phyloP scores from a whole-genome alignment of 2,113 vertebrate species.

The Erythrocercus mccallii region DNA sequence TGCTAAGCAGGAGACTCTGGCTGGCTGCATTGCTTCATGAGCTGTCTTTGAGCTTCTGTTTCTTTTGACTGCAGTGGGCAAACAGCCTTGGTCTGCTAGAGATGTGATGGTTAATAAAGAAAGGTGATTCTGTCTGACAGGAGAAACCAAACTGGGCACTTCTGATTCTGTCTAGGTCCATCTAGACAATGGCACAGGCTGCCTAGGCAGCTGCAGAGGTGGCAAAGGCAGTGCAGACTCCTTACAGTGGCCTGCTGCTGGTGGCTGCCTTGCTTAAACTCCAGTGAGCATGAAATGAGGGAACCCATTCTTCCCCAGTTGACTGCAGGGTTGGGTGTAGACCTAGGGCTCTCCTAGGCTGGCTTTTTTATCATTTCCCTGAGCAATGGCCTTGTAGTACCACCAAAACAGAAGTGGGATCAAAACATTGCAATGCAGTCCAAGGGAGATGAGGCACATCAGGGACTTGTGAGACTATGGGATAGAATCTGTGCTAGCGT shows the following conservation, averaged over 20 bases:
- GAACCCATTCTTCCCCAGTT: background rate
- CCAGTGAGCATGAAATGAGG: background rate
- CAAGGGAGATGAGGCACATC: background rate
- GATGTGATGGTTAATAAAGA: background rate
- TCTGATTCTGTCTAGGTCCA: background rate
- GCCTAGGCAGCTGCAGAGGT: background rate
- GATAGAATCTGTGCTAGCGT: background rate
- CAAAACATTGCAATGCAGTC: background rate
- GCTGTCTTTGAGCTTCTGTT: background rate
- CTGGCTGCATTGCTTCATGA: accelerated
- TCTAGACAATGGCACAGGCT: background rate
- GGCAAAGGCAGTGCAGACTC: background rate
- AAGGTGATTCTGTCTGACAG: background rate
- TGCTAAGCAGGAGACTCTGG: background rate
- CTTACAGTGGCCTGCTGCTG: background rate
- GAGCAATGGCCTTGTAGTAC: background rate
- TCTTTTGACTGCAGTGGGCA: background rate
- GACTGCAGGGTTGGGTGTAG: background rate
- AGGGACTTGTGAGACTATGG: background rate
- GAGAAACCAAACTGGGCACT: background rate
- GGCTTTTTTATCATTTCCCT: background rate
- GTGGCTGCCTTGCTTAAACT: background rate
- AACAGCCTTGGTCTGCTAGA: background rate
- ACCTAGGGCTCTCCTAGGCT: background rate
- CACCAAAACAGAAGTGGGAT: background rate